These are phyloP conservation scores for Tipula helvola DNA, from an alignment of 2,888 invertebrate genomes.

Conservation along the genomic window DNA sequence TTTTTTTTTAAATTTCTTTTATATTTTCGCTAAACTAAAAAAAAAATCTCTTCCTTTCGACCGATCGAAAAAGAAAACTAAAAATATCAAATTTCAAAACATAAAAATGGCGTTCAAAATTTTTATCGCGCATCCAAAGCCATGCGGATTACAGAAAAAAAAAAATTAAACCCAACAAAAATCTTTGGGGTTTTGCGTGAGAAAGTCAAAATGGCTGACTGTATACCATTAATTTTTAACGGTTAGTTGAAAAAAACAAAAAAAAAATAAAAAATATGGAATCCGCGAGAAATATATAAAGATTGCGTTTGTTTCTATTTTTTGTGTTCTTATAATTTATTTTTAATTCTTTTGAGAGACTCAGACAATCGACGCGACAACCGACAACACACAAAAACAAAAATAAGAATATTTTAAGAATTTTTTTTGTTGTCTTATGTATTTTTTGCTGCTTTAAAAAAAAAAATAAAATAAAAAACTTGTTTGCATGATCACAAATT, in stretches of 20 bases:
- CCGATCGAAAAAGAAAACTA: conserved; percentile 5
- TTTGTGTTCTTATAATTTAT: background rate
- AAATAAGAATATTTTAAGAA: background rate
- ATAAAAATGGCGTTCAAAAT: background rate
- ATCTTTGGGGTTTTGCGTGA: background rate
- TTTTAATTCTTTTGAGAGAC: background rate
- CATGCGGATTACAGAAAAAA: background rate
- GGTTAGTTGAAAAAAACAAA: background rate
- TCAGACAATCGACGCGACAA: conserved; percentile 9
- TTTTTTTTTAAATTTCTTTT: background rate
- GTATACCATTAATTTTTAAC: background rate
- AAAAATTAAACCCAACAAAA: background rate
- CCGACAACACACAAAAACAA: background rate
- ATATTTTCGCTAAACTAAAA: background rate
- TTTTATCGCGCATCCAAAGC: background rate
- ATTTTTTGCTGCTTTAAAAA: background rate
- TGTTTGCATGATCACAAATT: conserved; percentile 4
- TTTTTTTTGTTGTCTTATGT: background rate
- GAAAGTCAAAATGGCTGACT: background rate
- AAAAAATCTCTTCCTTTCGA: background rate
- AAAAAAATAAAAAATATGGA: background rate
- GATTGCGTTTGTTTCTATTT: background rate
- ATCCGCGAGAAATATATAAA: background rate
- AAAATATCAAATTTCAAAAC: conserved; percentile 6
- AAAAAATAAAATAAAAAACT: background rate